Percentiles rank a stretch among this genome's conserved stretches.
phyloP scores from a whole-genome alignment of 2,888 invertebrate species.

The Malachius bipustulatus region DNA sequence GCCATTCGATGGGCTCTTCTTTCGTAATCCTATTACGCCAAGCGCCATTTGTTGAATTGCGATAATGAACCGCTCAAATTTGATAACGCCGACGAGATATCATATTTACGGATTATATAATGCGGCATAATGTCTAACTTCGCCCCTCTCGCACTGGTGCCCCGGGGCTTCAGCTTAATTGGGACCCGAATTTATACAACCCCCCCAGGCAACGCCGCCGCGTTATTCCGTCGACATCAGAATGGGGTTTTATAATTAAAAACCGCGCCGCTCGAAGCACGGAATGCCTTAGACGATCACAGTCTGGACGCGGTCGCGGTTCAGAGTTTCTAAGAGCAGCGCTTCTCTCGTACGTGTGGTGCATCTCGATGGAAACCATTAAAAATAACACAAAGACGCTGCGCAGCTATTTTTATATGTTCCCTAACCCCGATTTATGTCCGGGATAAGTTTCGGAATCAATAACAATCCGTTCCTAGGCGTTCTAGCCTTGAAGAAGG shows the following conservation, averaged over 20 bases:
- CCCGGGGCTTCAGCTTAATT: conserved; percentile 32
- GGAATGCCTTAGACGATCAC: conserved; percentile 1
- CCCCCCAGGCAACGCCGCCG: conserved; percentile 28
- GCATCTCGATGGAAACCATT: conserved; percentile 12
- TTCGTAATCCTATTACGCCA: conserved; percentile 27
- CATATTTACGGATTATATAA: conserved; percentile 35
- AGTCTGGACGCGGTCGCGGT: background rate
- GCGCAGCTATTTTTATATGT: background rate
- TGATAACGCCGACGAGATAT: conserved; percentile 35
- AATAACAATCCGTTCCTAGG: no score
- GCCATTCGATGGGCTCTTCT: no score
- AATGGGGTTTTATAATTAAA: conserved; percentile 19
- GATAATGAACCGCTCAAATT: conserved; percentile 37
- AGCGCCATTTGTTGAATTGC: conserved; percentile 35
- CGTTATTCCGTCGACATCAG: conserved; percentile 23
- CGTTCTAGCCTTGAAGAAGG: no score
- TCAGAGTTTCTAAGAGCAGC: conserved; percentile 8
- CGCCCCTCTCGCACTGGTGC: conserved; percentile 29
- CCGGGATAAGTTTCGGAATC: conserved; percentile 2
- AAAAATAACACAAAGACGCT: conserved; percentile 10
- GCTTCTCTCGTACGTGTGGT: conserved; percentile 8
- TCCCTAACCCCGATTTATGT: background rate
- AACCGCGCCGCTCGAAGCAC: background rate
- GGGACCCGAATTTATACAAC: conserved; percentile 32
- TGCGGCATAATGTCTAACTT: conserved; percentile 32